These are phyloP conservation scores for Actinopyga echinites DNA, from an alignment of 53 echinoderm and acorn worm genomes.

Conservation along the genomic window DNA sequence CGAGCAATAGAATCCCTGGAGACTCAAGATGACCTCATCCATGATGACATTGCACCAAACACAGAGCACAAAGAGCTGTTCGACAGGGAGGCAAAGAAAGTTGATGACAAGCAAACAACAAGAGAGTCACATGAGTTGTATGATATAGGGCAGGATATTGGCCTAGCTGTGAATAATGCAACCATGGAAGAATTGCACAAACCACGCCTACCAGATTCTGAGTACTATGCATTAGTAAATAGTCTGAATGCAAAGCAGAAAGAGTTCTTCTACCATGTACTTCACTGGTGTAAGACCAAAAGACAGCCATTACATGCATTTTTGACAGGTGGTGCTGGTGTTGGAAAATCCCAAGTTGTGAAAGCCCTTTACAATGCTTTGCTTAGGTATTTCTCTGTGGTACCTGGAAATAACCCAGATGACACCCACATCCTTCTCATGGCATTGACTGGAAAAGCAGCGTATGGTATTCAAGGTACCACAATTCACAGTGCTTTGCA, in stretches of 20 bases:
- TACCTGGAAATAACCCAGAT: constrained; percentile 21
- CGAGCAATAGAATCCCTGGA: background rate
- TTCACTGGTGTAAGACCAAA: too few relatives aligned
- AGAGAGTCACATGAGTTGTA: constrained; percentile 11
- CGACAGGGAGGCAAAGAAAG: background rate
- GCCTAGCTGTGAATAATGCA: constrained; percentile 36
- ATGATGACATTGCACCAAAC: constrained; percentile 48
- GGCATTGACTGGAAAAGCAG: too few relatives aligned
- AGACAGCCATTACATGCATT: constrained; percentile 41
- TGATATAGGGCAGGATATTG: constrained; percentile 49
- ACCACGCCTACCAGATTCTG: too few relatives aligned
- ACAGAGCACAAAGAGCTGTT: constrained; percentile 3
- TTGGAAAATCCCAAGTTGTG: constrained; percentile 52
- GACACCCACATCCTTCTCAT: too few relatives aligned
- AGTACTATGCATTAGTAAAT: too few relatives aligned
- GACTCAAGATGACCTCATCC: background rate
- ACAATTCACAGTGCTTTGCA: constrained; percentile 50
- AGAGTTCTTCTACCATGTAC: too few relatives aligned
- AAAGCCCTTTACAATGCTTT: too few relatives aligned
- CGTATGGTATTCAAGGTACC: too few relatives aligned
- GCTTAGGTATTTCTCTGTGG: background rate
- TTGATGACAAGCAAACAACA: background rate
- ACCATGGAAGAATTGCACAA: constrained; percentile 14
- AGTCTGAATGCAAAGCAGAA: constrained; percentile 53
- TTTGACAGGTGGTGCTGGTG: constrained; percentile 60